Evolutionary conservation across 2,888 invertebrate species (phyloP), one percentile per base, ranked within the genome.

Genomic region (Dorcus parallelipipedus): DNA sequence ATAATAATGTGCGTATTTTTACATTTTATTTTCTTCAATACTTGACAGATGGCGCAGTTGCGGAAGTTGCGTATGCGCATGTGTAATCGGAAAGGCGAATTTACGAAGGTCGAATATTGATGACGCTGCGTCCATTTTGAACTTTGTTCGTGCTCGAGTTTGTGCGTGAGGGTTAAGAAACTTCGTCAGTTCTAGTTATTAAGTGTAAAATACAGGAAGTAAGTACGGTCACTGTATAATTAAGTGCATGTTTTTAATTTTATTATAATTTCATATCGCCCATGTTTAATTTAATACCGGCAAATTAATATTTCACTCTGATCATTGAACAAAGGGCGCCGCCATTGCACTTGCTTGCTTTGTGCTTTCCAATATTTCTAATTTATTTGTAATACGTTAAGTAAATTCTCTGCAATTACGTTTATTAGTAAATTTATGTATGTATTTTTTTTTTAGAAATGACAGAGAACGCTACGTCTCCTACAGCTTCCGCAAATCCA

Each of bases 61-160:
- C 26, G 26, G 26, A 33, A 33, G 7, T 33, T 6, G 26, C 3
- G 4, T 33, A 33, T 3, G 26, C 26, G 26, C 26, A 0, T 33
- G 26, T 4, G 26, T 6, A 33, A 33, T 1, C 26, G 26, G 26
- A 33, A 33, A 33, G 7, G 6, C 26, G 3, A 33, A 33, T 33
- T 4, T 7, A 33, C 26, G 26, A 33, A 33, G 26, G 26, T 33
- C 26, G 26, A 7, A 33, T 1, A 4, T 4, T 33, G 38, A 17
- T 38, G n/a, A 49, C 20, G 26, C 38, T 50, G 54, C 56, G 52
- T 52, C 58, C 58, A 58, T 58, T 58, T 58, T 58, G 58, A 54
- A 50, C 43, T 42, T 54, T 50, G 14, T 41, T 58, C 54, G 41
- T 14, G 49, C 38, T 47, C 47, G 52, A 49, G 26, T 41, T n/a